Base-by-base conservation (phyloP, 2,797 vertebrate genomes). In the Lutra lutra region DNA sequence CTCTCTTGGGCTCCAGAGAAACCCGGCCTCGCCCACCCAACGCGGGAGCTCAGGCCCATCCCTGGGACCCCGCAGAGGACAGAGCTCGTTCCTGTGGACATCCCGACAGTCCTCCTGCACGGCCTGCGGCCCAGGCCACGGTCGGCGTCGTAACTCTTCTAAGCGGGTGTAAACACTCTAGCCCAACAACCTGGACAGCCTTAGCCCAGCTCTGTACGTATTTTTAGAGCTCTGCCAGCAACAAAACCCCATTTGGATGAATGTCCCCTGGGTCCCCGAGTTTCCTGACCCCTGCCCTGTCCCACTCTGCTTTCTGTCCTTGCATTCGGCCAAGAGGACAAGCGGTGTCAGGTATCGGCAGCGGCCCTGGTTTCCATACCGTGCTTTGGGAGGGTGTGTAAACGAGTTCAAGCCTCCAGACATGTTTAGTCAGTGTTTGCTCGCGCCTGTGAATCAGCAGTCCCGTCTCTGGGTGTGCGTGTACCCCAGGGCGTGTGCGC, bases 21-120 rank as follows among this genome's bases (percentile, higher is more conserved):
- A 83, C 27, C 3, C 58, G 25, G 17, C 5, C 0, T 43, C 46
- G 89, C 35, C 84, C 48, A 38, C 35, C 48, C 23, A 17, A 29
- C 17, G 0, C 0, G 0, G 27, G 15, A 0, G 0, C 56, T 46
- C n/a, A 1, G 64, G 51, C 46, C 64, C 40, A 4, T n/a, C 40
- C 23, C 75, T 13, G 5, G 58, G 35, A 54, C 21, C 27, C 40
- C 25, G 18, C 29, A 17, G 38, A 0, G 0, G 21, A 21, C 23
- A n/a, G 43, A 27, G 4, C 70, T 20, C 17, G 35, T 21, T 77
- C 35, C 46, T 7, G 13, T 29, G 58, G 1, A 13, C 2, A 17
- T 23, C 23, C 86, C 10, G 25, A 32, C 43, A 1, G 5, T 2
- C 8, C 9, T 58, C 35, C 89, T 18, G 54, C 12, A 3, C 11